Evolutionary conservation across 2,888 invertebrate genomes (phyloP).

Genomic region (Monochamus alternatus): DNA sequence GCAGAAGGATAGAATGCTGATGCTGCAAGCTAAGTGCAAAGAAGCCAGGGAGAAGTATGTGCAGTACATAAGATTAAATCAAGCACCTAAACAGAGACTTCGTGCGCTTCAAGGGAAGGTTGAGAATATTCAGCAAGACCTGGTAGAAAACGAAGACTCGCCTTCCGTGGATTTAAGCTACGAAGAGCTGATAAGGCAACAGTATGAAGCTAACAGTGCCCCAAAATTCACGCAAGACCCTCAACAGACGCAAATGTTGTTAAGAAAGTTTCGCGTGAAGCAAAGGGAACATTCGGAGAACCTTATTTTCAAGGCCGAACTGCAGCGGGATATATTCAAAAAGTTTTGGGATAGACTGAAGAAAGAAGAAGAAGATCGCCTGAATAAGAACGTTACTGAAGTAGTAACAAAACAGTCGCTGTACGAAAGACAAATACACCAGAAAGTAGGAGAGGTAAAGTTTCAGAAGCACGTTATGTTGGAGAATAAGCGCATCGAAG

Average conservation of each 20-base stretch:
- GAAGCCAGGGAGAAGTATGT: slow-evolving; percentile 62
- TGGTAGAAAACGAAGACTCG: background rate
- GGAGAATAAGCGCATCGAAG: slow-evolving; percentile 73
- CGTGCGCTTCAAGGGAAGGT: background rate
- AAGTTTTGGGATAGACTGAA: slow-evolving; percentile 74
- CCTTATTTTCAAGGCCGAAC: slow-evolving; percentile 59
- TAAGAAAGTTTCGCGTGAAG: slow-evolving; percentile 72
- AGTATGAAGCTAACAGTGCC: slow-evolving; percentile 52
- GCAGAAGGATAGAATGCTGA: slow-evolving; percentile 72
- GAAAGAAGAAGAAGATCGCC: slow-evolving; percentile 72
- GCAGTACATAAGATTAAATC: background rate
- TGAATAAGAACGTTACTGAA: slow-evolving; percentile 73
- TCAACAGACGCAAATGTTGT: slow-evolving; percentile 69
- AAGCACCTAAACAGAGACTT: background rate
- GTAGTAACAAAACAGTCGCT: slow-evolving; percentile 77
- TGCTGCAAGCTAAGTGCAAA: slow-evolving; percentile 66
- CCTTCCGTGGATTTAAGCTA: slow-evolving; percentile 46
- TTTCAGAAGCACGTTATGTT: slow-evolving; percentile 74
- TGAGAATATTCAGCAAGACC: slow-evolving; percentile 19
- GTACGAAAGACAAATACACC: slow-evolving; percentile 79
- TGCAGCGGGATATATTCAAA: slow-evolving; percentile 72
- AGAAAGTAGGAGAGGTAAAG: slow-evolving; percentile 77
- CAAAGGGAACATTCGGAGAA: slow-evolving; percentile 68
- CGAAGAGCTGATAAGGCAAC: slow-evolving; percentile 59
- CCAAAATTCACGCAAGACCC: slow-evolving; percentile 56